Evolutionary conservation across 2,888 invertebrate genomes (phyloP).

Genomic region (Andrena camellia): DNA sequence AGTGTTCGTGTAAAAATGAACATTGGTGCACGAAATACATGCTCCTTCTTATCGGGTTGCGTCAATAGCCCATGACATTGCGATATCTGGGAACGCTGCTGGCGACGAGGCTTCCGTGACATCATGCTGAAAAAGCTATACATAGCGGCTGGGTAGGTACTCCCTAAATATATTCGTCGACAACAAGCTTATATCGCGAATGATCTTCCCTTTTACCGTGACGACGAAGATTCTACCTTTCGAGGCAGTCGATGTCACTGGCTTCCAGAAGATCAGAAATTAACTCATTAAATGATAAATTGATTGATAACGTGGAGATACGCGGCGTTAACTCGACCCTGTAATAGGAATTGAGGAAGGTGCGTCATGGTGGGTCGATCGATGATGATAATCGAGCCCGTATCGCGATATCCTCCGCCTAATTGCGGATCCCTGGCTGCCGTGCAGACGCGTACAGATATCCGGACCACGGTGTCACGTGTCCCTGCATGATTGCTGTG

Average conservation of each 20-base stretch:
- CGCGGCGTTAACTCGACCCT: no score
- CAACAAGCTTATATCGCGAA: background rate
- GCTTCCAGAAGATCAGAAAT: no score
- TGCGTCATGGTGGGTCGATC: slow-evolving; percentile 39
- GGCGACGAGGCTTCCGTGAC: slow-evolving; percentile 34
- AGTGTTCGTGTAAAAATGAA: no score
- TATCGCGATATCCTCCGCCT: slow-evolving; percentile 57
- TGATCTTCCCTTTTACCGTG: background rate
- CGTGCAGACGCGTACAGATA: background rate
- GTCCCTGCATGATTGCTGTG: slow-evolving; percentile 44
- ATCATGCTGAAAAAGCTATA: slow-evolving; percentile 17
- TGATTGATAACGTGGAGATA: no score
- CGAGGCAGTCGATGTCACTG: no score
- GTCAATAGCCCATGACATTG: background rate
- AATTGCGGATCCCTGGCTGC: slow-evolving; percentile 41
- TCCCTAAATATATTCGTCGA: slow-evolving; percentile 10
- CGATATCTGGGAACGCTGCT: slow-evolving; percentile 21
- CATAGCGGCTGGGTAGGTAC: background rate
- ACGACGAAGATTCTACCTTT: no score
- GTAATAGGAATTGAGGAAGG: slow-evolving; percentile 35
- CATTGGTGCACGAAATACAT: no score
- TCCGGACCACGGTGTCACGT: slow-evolving; percentile 27
- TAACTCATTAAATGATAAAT: no score
- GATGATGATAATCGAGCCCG: slow-evolving; percentile 62
- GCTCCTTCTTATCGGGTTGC: background rate